A percentile compares a stretch with the other conserved stretches of the same genome.
These are phyloP conservation scores for Drymodes brunneopygia DNA, from an alignment of 2,113 vertebrate species.

Conservation along the genomic window DNA sequence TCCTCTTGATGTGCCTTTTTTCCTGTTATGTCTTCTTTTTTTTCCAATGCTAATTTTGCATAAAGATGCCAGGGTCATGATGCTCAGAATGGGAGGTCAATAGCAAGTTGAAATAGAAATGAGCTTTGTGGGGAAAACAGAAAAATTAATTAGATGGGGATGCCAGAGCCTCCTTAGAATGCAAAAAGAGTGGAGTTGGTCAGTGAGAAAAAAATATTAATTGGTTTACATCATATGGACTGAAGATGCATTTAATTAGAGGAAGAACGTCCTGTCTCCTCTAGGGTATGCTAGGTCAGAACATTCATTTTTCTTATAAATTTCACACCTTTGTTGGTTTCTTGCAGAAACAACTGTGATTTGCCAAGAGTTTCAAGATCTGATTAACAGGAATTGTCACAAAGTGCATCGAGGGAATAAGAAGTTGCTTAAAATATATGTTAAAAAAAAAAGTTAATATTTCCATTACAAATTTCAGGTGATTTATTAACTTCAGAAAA, in stretches of 20 bases:
- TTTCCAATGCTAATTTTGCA: neutral
- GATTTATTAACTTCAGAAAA: neutral
- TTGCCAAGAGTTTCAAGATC: neutral
- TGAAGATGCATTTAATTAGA: slow-evolving; percentile 43
- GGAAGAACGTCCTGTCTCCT: neutral
- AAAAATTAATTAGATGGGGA: slow-evolving; percentile 50
- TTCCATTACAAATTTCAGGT: neutral
- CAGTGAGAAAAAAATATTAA: slow-evolving; percentile 20
- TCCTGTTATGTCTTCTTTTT: neutral
- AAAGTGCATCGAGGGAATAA: neutral
- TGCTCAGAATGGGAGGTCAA: slow-evolving; percentile 31
- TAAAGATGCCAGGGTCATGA: neutral
- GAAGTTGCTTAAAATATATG: neutral
- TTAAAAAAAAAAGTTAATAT: neutral
- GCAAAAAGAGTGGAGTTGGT: neutral
- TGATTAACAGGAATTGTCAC: neutral
- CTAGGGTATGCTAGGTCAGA: neutral
- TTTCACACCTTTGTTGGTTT: slow-evolving; percentile 19
- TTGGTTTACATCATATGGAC: slow-evolving; percentile 2
- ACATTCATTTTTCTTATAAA: neutral
- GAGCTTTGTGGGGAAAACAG: neutral
- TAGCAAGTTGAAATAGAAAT: neutral
- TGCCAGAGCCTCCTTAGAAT: slow-evolving; percentile 9
- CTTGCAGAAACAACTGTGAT: neutral
- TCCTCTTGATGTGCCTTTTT: neutral